phyloP scores from a whole-genome alignment of 2,797 vertebrate species.

The Aulostomus chinensis region DNA sequence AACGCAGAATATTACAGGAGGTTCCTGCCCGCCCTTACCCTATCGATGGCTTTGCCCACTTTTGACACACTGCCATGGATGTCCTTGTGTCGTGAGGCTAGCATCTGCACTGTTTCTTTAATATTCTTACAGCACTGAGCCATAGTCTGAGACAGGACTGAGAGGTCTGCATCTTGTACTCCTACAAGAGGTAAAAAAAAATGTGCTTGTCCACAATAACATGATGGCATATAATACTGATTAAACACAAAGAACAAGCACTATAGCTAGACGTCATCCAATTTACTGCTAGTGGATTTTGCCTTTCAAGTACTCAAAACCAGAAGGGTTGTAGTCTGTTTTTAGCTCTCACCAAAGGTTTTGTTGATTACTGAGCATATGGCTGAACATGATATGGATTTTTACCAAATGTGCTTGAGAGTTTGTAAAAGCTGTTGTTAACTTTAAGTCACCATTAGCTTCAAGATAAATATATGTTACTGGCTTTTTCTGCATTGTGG shows the following conservation, averaged over 20 bases:
- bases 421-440: no score
- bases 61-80: conserved; percentile 92
- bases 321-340: no score
- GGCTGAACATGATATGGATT: no score
- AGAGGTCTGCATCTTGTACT: conserved; percentile 86
- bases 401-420: no score
- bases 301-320: no score
- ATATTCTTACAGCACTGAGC: conserved; percentile 92
- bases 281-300: no score
- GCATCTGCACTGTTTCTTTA: conserved; percentile 90
- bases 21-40: conserved; percentile 70
- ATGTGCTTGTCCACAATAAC: not conserved
- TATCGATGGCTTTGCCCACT: conserved; percentile 92
- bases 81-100: conserved; percentile 90
- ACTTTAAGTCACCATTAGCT: no score
- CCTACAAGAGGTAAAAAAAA: conserved; percentile 65
- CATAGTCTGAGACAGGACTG: conserved; percentile 89
- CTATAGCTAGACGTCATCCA: no score
- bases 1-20: not conserved
- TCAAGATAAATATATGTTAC: no score
- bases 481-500: no score
- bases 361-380: no score
- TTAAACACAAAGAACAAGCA: not conserved
- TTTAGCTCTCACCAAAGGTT: no score
- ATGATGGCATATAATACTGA: not conserved